Evolutionary conservation across 2,113 vertebrate species (phyloP).

Genomic region (Tiliqua scincoides): DNA sequence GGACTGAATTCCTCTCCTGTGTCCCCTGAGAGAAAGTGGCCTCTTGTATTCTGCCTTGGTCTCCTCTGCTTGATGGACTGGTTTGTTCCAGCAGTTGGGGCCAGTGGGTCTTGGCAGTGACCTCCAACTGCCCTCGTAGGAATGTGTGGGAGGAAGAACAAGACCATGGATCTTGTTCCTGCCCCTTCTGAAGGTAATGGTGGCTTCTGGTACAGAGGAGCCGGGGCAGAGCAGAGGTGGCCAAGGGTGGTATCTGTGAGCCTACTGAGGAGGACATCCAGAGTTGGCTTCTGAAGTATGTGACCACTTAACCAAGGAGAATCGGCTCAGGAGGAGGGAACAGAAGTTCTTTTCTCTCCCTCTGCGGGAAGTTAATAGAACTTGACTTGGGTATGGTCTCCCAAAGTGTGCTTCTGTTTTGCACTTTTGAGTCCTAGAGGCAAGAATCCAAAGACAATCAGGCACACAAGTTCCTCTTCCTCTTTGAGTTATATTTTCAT

Average conservation of each 20-base stretch:
- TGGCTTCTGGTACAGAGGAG: not conserved
- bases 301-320: not conserved
- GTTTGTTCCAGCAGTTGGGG: not conserved
- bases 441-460: slow-evolving; percentile 25
- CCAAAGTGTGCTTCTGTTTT: not conserved
- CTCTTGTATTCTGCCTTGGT: not conserved
- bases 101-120: not conserved
- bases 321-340: not conserved
- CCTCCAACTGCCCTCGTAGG: not conserved
- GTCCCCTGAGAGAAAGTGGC: not conserved
- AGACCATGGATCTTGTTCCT: not conserved
- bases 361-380: not conserved
- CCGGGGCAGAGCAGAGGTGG: not conserved
- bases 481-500: not conserved
- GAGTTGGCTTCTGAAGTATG: not conserved
- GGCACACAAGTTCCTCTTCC: slow-evolving; percentile 1
- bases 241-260: not conserved
- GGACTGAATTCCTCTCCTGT: too few relatives aligned
- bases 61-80: not conserved
- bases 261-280: not conserved
- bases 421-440: slow-evolving; percentile 14
- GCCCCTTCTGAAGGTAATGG: not conserved
- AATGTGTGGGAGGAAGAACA: too few relatives aligned
- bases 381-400: not conserved
- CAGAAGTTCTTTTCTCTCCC: not conserved